Percentiles rank a stretch among this genome's conserved stretches.
Conservation (phyloP, 2,113 vertebrate genomes). For the Syngnathoides biaculeatus region DNA sequence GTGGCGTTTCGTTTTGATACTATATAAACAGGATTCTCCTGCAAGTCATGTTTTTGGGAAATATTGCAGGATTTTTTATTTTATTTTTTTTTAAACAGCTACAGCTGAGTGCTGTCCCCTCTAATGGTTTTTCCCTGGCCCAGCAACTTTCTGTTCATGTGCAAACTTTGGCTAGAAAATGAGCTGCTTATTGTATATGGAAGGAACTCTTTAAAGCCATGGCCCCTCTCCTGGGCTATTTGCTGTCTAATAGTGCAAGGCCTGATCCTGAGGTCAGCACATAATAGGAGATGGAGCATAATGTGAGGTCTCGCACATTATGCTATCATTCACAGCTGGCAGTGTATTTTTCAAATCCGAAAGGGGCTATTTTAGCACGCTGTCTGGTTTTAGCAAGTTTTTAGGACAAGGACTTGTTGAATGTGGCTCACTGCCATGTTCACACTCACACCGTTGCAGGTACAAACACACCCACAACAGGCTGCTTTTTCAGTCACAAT, state of each 20-base stretch:
- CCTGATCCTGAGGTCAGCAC: conserved; percentile 78
- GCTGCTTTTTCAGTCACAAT: conserved; percentile 57
- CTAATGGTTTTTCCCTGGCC: conserved; percentile 46
- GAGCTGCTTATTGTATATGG: conserved; percentile 46
- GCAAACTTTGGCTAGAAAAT: conserved; percentile 45
- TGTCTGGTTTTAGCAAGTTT: conserved; percentile 66
- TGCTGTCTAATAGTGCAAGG: conserved; percentile 77
- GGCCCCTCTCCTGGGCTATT: conserved; percentile 75
- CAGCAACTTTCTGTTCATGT: conserved; percentile 25
- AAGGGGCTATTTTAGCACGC: conserved; percentile 76
- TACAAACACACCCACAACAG: conserved; percentile 46
- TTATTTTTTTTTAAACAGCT: conserved; percentile 23
- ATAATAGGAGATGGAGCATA: conserved; percentile 72
- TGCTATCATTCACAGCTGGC: conserved; percentile 75
- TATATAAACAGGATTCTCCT: conserved; percentile 2
- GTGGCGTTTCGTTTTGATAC: conserved; percentile 13
- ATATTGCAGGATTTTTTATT: conserved; percentile 22
- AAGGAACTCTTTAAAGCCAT: conserved; percentile 71
- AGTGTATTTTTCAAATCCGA: conserved; percentile 74
- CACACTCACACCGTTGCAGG: conserved; percentile 49
- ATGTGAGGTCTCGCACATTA: conserved; percentile 70
- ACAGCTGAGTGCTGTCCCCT: conserved; percentile 53
- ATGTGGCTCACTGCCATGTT: conserved; percentile 74
- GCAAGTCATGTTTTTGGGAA: conserved; percentile 5
- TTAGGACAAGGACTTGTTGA: conserved; percentile 67